phyloP scores from a whole-genome alignment of 2,797 vertebrate species.

The Gobio occitaniae region DNA sequence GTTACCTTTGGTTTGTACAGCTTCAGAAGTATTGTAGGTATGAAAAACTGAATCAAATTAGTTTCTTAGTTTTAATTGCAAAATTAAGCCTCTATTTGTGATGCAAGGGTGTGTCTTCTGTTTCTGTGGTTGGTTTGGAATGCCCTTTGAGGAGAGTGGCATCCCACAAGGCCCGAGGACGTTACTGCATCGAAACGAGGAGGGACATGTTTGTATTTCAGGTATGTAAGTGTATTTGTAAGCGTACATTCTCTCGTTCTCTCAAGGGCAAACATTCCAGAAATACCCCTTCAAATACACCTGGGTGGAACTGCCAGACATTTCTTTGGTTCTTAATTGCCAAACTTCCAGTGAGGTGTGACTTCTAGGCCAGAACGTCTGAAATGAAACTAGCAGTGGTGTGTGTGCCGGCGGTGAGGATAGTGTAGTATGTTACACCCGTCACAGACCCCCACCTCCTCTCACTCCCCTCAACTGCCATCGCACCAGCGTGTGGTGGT shows the following conservation, averaged over 20 bases:
- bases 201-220: conserved; percentile 57
- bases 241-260: conserved; percentile 24
- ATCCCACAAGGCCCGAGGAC: conserved; percentile 61
- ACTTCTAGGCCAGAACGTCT: conserved; percentile 33
- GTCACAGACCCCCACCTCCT: conserved; percentile 54
- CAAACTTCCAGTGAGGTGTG: conserved; percentile 31
- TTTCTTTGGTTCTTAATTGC: conserved; percentile 46
- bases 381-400: neutral
- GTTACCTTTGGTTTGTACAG: neutral
- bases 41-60: neutral
- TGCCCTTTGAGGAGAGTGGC: conserved; percentile 68
- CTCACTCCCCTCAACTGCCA: conserved; percentile 65
- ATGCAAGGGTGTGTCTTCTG: conserved; percentile 74
- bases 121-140: conserved; percentile 72
- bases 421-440: conserved; percentile 53
- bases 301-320: conserved; percentile 27
- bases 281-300: conserved; percentile 34
- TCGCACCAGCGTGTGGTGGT: conserved; percentile 75
- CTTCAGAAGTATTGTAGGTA: neutral
- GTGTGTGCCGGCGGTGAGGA: conserved; percentile 1
- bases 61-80: neutral
- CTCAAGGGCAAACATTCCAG: conserved; percentile 27
- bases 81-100: conserved; percentile 42
- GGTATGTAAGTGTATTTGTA: conserved; percentile 30
- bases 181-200: conserved; percentile 62